Evolutionary conservation across 2,888 invertebrate genomes (phyloP).

Genomic region (Drosophila vallismaia): DNA sequence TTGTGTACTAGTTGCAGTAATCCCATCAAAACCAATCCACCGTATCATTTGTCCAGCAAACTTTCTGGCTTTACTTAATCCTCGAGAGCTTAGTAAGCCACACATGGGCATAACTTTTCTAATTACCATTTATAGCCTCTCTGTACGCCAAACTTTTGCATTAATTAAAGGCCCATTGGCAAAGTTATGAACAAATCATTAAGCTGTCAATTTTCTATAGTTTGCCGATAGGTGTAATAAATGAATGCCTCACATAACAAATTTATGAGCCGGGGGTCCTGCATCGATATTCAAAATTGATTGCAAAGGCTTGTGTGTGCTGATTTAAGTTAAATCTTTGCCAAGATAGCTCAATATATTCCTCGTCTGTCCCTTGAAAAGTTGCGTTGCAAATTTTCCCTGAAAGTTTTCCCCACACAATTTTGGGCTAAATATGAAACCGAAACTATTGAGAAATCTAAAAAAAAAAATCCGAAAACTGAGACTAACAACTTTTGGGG

Average conservation of each 20-base stretch:
- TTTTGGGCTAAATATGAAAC: not conserved
- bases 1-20: conserved; percentile 8
- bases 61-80: conserved; percentile 26
- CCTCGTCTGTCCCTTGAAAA: conserved; percentile 2
- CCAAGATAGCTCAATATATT: conserved; percentile 14
- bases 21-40: conserved; percentile 7
- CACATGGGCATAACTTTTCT: conserved; percentile 24
- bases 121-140: conserved; percentile 29
- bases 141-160: conserved; percentile 18
- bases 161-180: conserved; percentile 55
- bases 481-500: conserved; percentile 13
- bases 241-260: conserved; percentile 52
- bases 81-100: conserved; percentile 28
- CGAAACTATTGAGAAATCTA: not conserved
- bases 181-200: conserved; percentile 65
- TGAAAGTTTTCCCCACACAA: not conserved
- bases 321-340: conserved; percentile 22
- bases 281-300: conserved; percentile 53
- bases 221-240: conserved; percentile 56
- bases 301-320: conserved; percentile 26
- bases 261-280: conserved; percentile 46
- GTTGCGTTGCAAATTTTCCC: conserved; percentile 4
- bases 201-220: conserved; percentile 58
- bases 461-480: conserved; percentile 19
- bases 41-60: conserved; percentile 33